phyloP scores from a whole-genome alignment of 2,888 invertebrate genomes.

The Tetheella fluctuosa region DNA sequence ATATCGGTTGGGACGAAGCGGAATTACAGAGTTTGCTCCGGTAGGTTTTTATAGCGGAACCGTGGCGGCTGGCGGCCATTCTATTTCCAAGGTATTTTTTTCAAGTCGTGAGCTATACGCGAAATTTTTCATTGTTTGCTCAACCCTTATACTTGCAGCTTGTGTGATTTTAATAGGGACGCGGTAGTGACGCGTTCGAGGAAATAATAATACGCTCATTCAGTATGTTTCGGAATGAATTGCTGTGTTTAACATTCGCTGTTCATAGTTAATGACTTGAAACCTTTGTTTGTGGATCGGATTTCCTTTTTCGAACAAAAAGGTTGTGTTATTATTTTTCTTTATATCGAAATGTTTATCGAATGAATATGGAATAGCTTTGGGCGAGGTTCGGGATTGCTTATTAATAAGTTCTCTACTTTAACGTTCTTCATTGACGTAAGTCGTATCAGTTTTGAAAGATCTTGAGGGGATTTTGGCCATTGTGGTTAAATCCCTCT shows the following conservation, averaged over 20 bases:
- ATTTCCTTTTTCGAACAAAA: conserved; percentile 13
- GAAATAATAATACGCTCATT: conserved; percentile 47
- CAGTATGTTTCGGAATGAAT: conserved; percentile 45
- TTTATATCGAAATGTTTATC: conserved; percentile 9
- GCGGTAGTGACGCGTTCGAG: conserved; percentile 48
- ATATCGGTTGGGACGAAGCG: conserved; percentile 76
- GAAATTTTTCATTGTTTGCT: conserved; percentile 74
- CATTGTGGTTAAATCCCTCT: background rate
- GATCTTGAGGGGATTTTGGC: background rate
- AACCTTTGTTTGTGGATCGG: conserved; percentile 17
- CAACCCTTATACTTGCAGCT: conserved; percentile 58
- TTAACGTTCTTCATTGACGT: background rate
- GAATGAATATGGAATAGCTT: conserved; percentile 7
- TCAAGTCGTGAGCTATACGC: conserved; percentile 55
- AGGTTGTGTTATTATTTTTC: conserved; percentile 11
- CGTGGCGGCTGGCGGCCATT: conserved; percentile 64
- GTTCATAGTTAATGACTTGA: conserved; percentile 23
- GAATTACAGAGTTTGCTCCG: conserved; percentile 81
- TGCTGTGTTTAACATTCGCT: conserved; percentile 44
- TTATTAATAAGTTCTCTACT: background rate
- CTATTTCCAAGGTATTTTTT: conserved; percentile 74
- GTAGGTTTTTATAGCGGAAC: conserved; percentile 79
- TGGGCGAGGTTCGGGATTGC: background rate
- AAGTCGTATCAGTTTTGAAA: background rate
- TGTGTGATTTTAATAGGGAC: conserved; percentile 71